Base-by-base conservation (phyloP, 2,113 vertebrate genomes). In the Protobothrops mucrosquamatus region DNA sequence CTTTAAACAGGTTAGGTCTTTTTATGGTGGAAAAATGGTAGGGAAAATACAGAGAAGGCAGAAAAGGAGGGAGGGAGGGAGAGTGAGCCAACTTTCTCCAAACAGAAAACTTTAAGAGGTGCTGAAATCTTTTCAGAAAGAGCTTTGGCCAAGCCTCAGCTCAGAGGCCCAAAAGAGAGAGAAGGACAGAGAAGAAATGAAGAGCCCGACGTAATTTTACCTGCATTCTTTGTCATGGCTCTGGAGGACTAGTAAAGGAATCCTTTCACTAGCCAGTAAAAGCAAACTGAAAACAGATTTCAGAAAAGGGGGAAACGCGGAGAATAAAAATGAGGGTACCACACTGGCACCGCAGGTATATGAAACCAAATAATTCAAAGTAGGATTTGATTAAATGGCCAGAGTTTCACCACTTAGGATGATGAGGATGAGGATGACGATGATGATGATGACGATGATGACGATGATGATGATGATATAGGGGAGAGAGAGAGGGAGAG, bases 211-310 rank as follows among this genome's bases (percentile, higher is more conserved):
- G 97, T 97, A 96, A 97, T 97, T 92, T 98, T 97, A 98, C 97
- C 97, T 98, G 96, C 96, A 97, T 96, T 95, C 94, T 93, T 97
- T 97, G 97, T 97, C 96, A 96, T 95, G 64, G 93, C 88, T 93
- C 59, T 94, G 93, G 94, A 95, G 96, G 97, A 96, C 97, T 97
- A 97, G 96, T 97, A 96, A 97, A 97, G 96, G 97, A 97, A 97
- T 97, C 97, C 97, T 97, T 98, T 97, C 97, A 97, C 96, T 96
- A 94, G 96, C 97, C 97, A 97, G 97, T 97, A 97, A 97, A 97
- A 97, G 95, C 94, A 95, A 97, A 97, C 96, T 96, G 93, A 96
- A 97, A 97, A 97, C 95, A 95, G 95, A 96, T 96, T 96, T 96
- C 91, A 95, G 92, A 93, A 96, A 92, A 93, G 93, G 91, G 96